Conservation (phyloP, 2,888 invertebrate species). For the Schizaphis graminum region DNA sequence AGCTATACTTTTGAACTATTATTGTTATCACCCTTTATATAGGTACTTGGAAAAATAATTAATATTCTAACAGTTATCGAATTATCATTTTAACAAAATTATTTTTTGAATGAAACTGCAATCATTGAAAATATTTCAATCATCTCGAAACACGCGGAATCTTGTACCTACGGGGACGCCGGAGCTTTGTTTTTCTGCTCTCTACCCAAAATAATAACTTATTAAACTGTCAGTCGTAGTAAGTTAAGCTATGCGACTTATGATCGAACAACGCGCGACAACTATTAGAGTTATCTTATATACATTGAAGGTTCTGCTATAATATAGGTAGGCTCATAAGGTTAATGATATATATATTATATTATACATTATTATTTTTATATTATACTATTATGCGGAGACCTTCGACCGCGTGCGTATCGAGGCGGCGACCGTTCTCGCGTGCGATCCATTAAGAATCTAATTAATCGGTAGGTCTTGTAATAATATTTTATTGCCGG, state of each 20-base stretch:
- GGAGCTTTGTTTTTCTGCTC: not conserved
- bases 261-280: not conserved
- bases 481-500: conserved; percentile 44
- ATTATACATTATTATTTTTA: not conserved
- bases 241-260: not conserved
- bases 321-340: not conserved
- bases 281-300: not conserved
- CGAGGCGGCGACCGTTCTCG: not conserved
- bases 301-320: not conserved
- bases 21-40: not conserved
- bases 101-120: not conserved
- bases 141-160: not conserved
- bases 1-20: not conserved
- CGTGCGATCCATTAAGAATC: conserved; percentile 41
- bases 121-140: not conserved
- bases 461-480: conserved; percentile 56
- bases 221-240: not conserved
- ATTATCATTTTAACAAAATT: not conserved
- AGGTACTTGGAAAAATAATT: not conserved
- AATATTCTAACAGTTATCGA: not conserved
- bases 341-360: not conserved
- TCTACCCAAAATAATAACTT: not conserved
- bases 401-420: not conserved
- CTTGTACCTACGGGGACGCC: not conserved
- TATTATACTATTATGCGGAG: not conserved